phyloP scores from a whole-genome alignment of 2,888 invertebrate genomes.

The Nomada fabriciana region DNA sequence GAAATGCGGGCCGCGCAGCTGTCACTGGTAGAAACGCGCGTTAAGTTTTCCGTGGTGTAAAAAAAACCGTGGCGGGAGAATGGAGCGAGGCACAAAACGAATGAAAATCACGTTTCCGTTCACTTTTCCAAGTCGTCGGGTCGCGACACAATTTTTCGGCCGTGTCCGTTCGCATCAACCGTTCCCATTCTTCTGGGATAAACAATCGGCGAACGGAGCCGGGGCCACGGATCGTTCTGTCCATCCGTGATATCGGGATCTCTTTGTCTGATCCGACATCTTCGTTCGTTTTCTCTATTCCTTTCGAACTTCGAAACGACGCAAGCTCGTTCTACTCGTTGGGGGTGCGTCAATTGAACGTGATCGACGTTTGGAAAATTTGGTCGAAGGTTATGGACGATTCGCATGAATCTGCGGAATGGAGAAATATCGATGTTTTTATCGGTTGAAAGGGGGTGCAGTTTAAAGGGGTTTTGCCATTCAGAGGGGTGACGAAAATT shows the following conservation, averaged over 20 bases:
- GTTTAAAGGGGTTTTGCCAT: too few species aligned
- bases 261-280: constrained; percentile 20
- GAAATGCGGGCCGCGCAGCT: constrained; percentile 75
- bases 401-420: too few species aligned
- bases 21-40: constrained; percentile 75
- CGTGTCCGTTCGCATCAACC: constrained; percentile 14
- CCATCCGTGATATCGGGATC: constrained; percentile 36
- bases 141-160: constrained; percentile 31
- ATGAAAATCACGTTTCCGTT: constrained; percentile 64
- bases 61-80: constrained; percentile 26
- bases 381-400: too few species aligned
- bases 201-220: constrained; percentile 12
- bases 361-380: too few species aligned
- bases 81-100: constrained; percentile 60
- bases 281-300: neutral
- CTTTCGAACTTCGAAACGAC: neutral
- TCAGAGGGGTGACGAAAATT: too few species aligned
- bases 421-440: too few species aligned
- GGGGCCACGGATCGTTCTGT: constrained; percentile 26
- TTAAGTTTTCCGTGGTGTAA: constrained; percentile 72
- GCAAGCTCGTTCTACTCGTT: too few species aligned
- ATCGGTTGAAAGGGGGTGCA: too few species aligned
- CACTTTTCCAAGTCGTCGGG: constrained; percentile 62
- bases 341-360: too few species aligned
- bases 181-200: constrained; percentile 18